Evolutionary conservation across 2,888 invertebrate species (phyloP), one percentile per base, ranked within the genome.

Genomic region (Thumatha senex): DNA sequence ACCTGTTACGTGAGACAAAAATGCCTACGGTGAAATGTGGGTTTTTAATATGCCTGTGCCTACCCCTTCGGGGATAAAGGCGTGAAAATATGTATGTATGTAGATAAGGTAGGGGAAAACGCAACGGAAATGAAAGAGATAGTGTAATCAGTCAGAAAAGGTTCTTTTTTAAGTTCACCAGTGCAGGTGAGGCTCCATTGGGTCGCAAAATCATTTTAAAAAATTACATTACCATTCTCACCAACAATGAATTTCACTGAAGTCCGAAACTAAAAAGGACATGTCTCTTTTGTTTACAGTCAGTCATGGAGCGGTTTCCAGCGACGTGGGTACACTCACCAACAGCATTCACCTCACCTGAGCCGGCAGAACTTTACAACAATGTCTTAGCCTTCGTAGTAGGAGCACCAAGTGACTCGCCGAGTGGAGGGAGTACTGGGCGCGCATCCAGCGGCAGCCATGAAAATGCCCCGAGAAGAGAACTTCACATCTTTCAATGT

Each of bases 381-480:
- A 99, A 99, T 89, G 98, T 99, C 79, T 93, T 99, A 75, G 97
- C 99, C 31, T 99, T 99, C 91, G 98, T 98, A 67, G 98, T 99
- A 58, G 94, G 95, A 7, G 96, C 84, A 9, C 85, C 89, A 11
- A 74, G 77, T 31, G 60, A 66, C 29, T 12, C 52, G 48, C 54
- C 61, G 31, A 56, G 45, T 9, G 48, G 48, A 24, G 93, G 54
- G 40, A 30, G 46, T 10, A 95, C 56, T 47, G 65, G 40, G 46
- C 48, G 58, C 52, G 50, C 36, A 43, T 60, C 61, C 51, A 39
- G 51, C 9, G 58, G 40, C 41, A 56, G 56, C 38, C 46, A 36
- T 7, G 40, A 18, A 7, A 61, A 72, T 30, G 61, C 78, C 30
- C 76, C 82, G 11, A 93, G 95, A 40, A 94, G 98, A 4, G 99